Evolutionary conservation across 2,113 vertebrate genomes (phyloP).

Genomic region (Hypomesus transpacificus): DNA sequence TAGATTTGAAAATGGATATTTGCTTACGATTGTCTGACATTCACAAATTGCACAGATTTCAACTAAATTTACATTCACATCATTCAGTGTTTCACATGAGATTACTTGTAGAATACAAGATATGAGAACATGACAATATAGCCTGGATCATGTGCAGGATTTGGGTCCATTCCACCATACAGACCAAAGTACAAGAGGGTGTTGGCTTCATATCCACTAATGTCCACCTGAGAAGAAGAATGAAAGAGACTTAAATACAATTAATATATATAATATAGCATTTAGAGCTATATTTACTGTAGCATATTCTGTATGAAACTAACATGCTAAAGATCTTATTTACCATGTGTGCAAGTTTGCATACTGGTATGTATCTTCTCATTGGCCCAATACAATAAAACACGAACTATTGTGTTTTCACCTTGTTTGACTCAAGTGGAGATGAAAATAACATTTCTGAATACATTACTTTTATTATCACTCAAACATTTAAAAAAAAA

Average conservation of each 20-base stretch:
- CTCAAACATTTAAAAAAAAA: background rate
- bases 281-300: background rate
- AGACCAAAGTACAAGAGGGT: slow-evolving; percentile 70
- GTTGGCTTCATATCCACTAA: slow-evolving; percentile 53
- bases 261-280: background rate
- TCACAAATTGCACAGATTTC: background rate
- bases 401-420: too few species aligned
- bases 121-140: slow-evolving; percentile 76
- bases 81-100: background rate
- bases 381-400: too few species aligned
- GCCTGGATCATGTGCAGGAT: slow-evolving; percentile 64
- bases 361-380: too few species aligned
- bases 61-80: background rate
- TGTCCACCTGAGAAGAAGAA: slow-evolving; percentile 58
- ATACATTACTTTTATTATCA: background rate
- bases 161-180: slow-evolving; percentile 66
- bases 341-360: background rate
- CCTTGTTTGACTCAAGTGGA: background rate
- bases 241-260: background rate
- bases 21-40: slow-evolving; percentile 28
- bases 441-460: background rate
- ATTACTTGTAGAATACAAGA: slow-evolving; percentile 73
- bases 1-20: slow-evolving; percentile 30
- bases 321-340: background rate
- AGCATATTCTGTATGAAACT: background rate